These are phyloP conservation scores for Torymus auratus DNA, from an alignment of 2,888 invertebrate species.

Conservation along the genomic window DNA sequence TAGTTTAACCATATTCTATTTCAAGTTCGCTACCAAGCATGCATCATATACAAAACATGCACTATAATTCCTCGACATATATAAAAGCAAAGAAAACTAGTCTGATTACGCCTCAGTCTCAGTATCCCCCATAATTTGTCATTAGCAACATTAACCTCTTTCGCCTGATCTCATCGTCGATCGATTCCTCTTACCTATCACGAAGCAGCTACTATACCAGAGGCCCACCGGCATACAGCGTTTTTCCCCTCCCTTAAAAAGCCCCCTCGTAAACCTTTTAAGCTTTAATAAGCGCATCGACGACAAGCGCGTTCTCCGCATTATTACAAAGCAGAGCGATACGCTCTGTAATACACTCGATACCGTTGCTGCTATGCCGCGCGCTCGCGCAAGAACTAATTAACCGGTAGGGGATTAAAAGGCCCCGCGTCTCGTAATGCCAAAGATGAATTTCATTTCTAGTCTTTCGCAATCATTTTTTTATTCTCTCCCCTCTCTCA, in stretches of 20 bases:
- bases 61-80: too few relatives aligned
- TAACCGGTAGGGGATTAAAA: slow-evolving; percentile 22
- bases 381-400: slow-evolving; percentile 39
- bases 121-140: neutral
- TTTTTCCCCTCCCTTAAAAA: slow-evolving; percentile 43
- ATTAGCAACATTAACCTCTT: neutral
- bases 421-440: slow-evolving; percentile 20
- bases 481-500: neutral
- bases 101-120: neutral
- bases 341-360: neutral
- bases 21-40: too few relatives aligned
- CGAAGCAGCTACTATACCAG: neutral
- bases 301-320: slow-evolving; percentile 16
- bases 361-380: too few relatives aligned
- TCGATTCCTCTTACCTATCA: neutral
- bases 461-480: slow-evolving; percentile 34
- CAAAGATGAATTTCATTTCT: slow-evolving; percentile 41
- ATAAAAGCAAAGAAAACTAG: too few relatives aligned
- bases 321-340: slow-evolving; percentile 1
- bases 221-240: neutral
- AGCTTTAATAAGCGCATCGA: slow-evolving; percentile 39
- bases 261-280: slow-evolving; percentile 40
- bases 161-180: neutral
- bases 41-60: too few relatives aligned
- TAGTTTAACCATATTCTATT: too few relatives aligned